Percentiles rank a stretch among this genome's conserved stretches.
These are phyloP conservation scores for Barypeithes pellucidus DNA, from an alignment of 2,888 invertebrate species.

Conservation along the genomic window DNA sequence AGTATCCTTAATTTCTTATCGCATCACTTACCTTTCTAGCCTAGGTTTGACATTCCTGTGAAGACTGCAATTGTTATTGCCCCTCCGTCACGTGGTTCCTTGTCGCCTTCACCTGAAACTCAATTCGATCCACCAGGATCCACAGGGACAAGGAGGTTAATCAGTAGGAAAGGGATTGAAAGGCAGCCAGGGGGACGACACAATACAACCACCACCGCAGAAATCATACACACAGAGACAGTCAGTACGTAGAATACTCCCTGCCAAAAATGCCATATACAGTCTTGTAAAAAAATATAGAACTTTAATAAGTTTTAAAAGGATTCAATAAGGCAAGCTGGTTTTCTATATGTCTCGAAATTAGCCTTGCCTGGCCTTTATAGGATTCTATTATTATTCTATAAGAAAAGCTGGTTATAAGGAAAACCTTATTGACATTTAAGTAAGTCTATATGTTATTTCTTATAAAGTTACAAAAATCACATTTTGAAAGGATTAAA, in stretches of 20 bases:
- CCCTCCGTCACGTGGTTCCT: conserved; percentile 89
- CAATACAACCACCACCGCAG: conserved; percentile 48
- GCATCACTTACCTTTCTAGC: conserved; percentile 93
- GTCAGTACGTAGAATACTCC: conserved; percentile 53
- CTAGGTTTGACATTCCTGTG: conserved; percentile 88
- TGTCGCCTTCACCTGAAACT: conserved; percentile 92
- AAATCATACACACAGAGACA: conserved; percentile 41
- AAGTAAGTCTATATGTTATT: too few species aligned
- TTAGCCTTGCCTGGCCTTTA: too few species aligned
- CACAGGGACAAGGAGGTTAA: conserved; percentile 45
- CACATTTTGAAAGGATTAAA: too few species aligned
- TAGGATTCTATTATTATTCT: too few species aligned
- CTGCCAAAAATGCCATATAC: too few species aligned
- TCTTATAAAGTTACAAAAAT: too few species aligned
- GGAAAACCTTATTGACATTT: too few species aligned
- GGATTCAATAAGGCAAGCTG: too few species aligned
- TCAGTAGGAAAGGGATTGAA: conserved; percentile 47
- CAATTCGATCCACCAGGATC: conserved; percentile 90
- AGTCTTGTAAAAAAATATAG: too few species aligned
- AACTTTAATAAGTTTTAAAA: too few species aligned
- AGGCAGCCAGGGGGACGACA: conserved; percentile 28
- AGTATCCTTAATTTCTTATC: conserved; percentile 32
- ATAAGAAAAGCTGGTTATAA: too few species aligned
- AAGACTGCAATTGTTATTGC: conserved; percentile 83
- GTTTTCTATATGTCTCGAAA: too few species aligned